Evolutionary conservation across 2,888 invertebrate genomes (phyloP).

Genomic region (Lycocerus yunnanus): DNA sequence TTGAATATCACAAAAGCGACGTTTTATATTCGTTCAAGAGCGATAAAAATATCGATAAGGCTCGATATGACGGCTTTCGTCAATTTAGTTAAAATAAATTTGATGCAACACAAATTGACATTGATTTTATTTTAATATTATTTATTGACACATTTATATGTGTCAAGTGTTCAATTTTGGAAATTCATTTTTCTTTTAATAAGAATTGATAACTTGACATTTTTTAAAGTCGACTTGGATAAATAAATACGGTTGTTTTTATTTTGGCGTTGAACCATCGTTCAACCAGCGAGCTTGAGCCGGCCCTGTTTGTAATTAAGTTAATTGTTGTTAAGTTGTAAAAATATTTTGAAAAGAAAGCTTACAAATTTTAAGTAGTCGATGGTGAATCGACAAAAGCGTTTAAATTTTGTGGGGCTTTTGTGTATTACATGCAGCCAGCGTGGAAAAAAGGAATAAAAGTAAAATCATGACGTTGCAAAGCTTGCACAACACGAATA

Average conservation of each 20-base stretch:
- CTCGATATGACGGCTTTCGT: neutral
- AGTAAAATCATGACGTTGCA: constrained; percentile 23
- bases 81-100: neutral
- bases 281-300: neutral
- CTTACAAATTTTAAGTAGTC: neutral
- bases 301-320: neutral
- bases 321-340: neutral
- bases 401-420: constrained; percentile 7
- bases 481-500: constrained; percentile 19
- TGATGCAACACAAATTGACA: neutral
- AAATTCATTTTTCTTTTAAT: neutral
- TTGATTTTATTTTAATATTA: neutral
- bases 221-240: neutral
- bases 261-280: neutral
- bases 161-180: neutral
- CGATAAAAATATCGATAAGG: neutral
- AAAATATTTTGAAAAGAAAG: neutral
- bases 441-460: constrained; percentile 9
- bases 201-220: neutral
- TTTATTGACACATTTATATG: neutral
- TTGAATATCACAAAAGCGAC: neutral
- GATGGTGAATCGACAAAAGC: constrained; percentile 5
- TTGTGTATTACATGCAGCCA: neutral
- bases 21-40: neutral
- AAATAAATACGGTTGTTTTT: neutral